These are phyloP conservation scores for Amblyteles armatorius DNA, from an alignment of 2,888 invertebrate genomes.

Conservation along the genomic window DNA sequence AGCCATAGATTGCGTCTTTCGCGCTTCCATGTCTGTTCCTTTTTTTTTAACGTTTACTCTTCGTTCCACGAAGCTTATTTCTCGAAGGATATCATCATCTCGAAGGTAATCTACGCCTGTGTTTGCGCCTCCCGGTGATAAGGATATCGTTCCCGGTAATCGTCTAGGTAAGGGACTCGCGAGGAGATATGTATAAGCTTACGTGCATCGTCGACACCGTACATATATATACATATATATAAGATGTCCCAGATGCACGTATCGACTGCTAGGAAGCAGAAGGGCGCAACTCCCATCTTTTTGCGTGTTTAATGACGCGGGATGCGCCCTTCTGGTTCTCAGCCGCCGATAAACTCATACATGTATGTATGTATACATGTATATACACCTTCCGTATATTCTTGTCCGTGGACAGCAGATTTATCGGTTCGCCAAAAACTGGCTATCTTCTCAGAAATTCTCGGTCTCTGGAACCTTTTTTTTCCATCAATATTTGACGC, in stretches of 20 bases:
- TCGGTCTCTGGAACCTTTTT: slow-evolving; percentile 51
- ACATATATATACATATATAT: slow-evolving; percentile 20
- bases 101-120: slow-evolving; percentile 69
- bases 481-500: slow-evolving; percentile 57
- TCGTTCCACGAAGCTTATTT: slow-evolving; percentile 55
- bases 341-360: neutral
- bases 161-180: slow-evolving; percentile 50
- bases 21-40: neutral
- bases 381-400: slow-evolving; percentile 64
- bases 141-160: slow-evolving; percentile 68
- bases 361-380: neutral
- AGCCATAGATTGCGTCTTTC: neutral
- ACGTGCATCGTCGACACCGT: slow-evolving; percentile 32
- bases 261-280: neutral
- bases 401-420: slow-evolving; percentile 70
- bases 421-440: slow-evolving; percentile 62
- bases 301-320: neutral
- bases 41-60: slow-evolving; percentile 44
- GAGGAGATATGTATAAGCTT: slow-evolving; percentile 41
- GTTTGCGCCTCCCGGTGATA: slow-evolving; percentile 64
- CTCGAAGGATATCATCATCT: slow-evolving; percentile 70
- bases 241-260: neutral
- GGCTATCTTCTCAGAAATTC: slow-evolving; percentile 60
- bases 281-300: neutral
- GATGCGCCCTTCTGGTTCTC: neutral